Percentiles rank a stretch among this genome's conserved stretches.
Conservation (phyloP, 2,797 vertebrate species). For the Monodelphis domestica region DNA sequence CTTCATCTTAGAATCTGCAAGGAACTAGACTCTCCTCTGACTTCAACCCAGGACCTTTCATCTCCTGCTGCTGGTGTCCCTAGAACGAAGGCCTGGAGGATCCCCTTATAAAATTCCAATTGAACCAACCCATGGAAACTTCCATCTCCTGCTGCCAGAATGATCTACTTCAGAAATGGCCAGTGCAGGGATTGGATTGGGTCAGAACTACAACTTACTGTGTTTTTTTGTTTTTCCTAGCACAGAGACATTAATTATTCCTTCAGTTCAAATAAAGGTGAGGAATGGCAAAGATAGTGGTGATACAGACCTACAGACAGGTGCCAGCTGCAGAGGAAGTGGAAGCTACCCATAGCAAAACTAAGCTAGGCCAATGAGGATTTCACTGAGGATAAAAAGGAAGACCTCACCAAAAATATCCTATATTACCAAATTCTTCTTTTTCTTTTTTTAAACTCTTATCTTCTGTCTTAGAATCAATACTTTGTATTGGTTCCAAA, state of each 20-base stretch:
- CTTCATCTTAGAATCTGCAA: too few relatives aligned
- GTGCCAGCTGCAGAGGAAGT: not conserved
- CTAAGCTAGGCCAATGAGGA: not conserved
- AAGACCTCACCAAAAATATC: not conserved
- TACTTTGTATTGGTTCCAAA: too few relatives aligned
- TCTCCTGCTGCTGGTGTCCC: not conserved
- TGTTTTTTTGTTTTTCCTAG: too few relatives aligned
- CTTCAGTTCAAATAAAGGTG: not conserved
- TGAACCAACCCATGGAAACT: not conserved
- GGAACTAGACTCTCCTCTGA: too few relatives aligned
- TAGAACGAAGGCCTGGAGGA: not conserved
- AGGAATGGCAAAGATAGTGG: not conserved
- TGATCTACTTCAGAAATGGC: not conserved
- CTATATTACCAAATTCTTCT: too few relatives aligned
- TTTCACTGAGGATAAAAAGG: not conserved
- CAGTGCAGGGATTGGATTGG: not conserved
- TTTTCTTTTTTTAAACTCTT: too few relatives aligned
- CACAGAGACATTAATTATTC: not conserved
- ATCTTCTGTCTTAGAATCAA: too few relatives aligned
- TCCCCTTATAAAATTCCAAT: not conserved
- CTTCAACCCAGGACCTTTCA: not conserved
- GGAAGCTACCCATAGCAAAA: not conserved
- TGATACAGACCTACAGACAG: not conserved
- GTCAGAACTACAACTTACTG: not conserved
- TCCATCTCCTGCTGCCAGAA: not conserved